These are phyloP conservation scores for Ophraella communa DNA, from an alignment of 2,888 invertebrate genomes.

Conservation along the genomic window DNA sequence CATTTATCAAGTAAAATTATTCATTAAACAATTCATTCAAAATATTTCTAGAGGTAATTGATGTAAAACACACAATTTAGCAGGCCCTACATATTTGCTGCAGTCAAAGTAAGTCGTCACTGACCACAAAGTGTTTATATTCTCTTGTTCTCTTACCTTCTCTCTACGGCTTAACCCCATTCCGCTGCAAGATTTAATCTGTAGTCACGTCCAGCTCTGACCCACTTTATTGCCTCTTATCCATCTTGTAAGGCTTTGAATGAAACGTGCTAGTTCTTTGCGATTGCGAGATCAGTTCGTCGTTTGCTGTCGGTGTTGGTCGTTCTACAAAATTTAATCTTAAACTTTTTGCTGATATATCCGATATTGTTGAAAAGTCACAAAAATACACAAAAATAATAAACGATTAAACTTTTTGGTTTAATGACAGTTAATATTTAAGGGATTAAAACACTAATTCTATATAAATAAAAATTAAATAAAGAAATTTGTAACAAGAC, in stretches of 20 bases:
- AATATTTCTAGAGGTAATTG: neutral
- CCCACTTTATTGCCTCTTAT: conserved; percentile 28
- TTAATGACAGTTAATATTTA: too few species aligned
- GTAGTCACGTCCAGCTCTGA: conserved; percentile 26
- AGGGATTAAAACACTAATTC: too few species aligned
- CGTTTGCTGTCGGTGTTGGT: neutral
- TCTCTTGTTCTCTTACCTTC: neutral
- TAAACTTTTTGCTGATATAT: neutral
- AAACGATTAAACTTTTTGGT: too few species aligned
- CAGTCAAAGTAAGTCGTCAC: neutral
- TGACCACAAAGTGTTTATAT: conserved; percentile 1
- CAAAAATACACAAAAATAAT: too few species aligned
- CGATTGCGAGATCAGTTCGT: neutral
- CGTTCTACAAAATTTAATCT: neutral
- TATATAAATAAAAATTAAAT: too few species aligned
- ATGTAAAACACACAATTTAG: neutral
- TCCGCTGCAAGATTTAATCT: conserved; percentile 17
- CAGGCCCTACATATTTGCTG: neutral
- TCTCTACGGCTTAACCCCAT: conserved; percentile 1
- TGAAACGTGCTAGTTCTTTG: conserved; percentile 20
- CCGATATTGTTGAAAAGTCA: neutral
- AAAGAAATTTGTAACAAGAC: too few species aligned
- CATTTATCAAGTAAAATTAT: too few species aligned
- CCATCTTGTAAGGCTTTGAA: conserved; percentile 28
- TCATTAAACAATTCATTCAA: too few species aligned